A percentile compares a stretch with the other conserved stretches of the same genome.
phyloP scores from a whole-genome alignment of 2,797 vertebrate genomes.

The Amphiprion clarkii region DNA sequence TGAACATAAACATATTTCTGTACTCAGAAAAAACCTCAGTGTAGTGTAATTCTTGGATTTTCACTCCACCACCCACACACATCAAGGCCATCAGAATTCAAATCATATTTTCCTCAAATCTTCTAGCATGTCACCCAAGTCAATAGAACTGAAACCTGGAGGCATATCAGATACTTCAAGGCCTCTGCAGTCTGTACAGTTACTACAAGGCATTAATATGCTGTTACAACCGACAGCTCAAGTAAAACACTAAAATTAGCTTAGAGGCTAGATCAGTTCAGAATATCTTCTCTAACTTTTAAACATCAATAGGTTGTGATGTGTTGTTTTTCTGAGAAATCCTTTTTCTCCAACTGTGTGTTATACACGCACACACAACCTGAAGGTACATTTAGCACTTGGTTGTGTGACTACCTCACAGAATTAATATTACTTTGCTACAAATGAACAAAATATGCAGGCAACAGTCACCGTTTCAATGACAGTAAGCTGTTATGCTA shows the following conservation, averaged over 20 bases:
- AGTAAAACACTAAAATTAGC: neutral
- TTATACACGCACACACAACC: neutral
- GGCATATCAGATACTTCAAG: constrained; percentile 15
- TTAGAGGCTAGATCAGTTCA: neutral
- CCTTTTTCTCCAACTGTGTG: neutral
- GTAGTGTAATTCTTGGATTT: constrained; percentile 13
- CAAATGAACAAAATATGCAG: no score
- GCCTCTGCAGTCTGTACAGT: neutral
- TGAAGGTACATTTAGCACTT: no score
- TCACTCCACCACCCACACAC: neutral
- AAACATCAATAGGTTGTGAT: neutral
- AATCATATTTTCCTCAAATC: constrained; percentile 5
- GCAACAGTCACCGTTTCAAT: neutral
- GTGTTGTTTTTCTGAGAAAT: neutral
- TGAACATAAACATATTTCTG: constrained; percentile 9
- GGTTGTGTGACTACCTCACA: neutral
- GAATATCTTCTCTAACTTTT: neutral
- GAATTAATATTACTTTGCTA: neutral
- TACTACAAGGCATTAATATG: neutral
- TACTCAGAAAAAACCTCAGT: constrained; percentile 9
- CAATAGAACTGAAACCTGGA: constrained; percentile 28
- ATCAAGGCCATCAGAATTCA: neutral
- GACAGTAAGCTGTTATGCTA: neutral
- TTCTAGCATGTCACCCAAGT: constrained; percentile 22
- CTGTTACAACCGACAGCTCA: neutral